Base-by-base conservation (phyloP, 2,113 vertebrate species). In the Cardinalis cardinalis region DNA sequence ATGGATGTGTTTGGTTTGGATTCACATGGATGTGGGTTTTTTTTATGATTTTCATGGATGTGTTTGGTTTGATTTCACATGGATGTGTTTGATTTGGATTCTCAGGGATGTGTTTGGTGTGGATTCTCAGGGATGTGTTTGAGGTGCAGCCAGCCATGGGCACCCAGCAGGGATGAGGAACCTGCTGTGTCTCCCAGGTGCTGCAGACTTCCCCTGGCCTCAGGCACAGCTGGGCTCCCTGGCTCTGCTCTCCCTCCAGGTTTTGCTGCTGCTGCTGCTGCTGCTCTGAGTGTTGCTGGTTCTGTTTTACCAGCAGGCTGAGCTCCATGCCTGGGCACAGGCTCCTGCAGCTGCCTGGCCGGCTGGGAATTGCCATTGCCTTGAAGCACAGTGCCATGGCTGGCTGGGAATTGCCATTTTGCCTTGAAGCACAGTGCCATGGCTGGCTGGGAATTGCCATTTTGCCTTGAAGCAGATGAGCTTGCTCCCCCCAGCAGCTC, bases 391-490 rank as follows among this genome's bases (percentile, higher is more conserved):
- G 36, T 9, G 36, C 36, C 36, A 36, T 41, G 40, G 40, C 40
- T 41, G 6, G n/a, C 70, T 56, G 18, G 53, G 87, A 86, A 80
- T 93, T 80, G 60, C 69, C 72, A 29, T 26, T 85, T 76, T 31
- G 76, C 90, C 94, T 96, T 93, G 87, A 88, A 90, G 88, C 31
- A 60, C 43, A 44, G 19, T 20, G 43, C 43, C 43, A 10, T 0
- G 1, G 60, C 60, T 3, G 44, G 19, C 44, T 44, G 17, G 53
- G 87, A 84, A 76, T 93, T 85, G 68, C 64, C 68, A 28, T 32
- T 85, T 76, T 32, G 73, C 91, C 93, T 95, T 92, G 84, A 87
- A 90, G 87, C 28, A 64, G 78, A 60, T 10, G 23, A 75, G 53
- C 53, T 60, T 86, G 18, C 75, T 90, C 65, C 77, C 69, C 46